A percentile compares a stretch with the other conserved stretches of the same genome.
Evolutionary conservation across 2,113 vertebrate species (phyloP).

Genomic region (Arizona elegans): DNA sequence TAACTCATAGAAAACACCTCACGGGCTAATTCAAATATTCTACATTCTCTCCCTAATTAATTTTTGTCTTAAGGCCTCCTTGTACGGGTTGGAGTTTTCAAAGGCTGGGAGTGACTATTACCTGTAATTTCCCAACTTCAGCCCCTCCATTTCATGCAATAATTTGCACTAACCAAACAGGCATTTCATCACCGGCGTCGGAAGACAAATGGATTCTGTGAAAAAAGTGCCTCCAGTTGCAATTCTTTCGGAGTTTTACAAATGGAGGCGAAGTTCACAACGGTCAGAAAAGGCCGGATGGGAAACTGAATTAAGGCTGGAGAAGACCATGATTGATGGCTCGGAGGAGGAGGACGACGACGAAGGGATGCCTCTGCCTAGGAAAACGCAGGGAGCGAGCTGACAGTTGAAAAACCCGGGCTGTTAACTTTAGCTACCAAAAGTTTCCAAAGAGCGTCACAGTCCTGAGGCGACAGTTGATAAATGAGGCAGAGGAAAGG

Average conservation of each 20-base stretch:
- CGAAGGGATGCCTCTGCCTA: not conserved
- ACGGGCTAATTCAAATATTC: not conserved
- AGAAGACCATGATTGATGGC: not conserved
- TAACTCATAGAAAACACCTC: conserved; percentile 7
- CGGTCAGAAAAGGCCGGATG: not conserved
- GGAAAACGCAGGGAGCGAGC: not conserved
- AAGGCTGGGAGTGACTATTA: not conserved
- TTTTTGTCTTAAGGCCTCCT: not conserved
- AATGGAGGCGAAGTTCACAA: not conserved
- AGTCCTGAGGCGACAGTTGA: not conserved
- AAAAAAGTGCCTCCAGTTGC: not conserved
- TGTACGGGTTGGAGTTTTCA: not conserved
- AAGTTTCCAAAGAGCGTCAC: not conserved
- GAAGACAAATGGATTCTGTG: not conserved
- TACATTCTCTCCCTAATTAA: not conserved
- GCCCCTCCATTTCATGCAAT: not conserved
- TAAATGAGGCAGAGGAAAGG: not conserved
- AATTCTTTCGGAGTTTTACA: not conserved
- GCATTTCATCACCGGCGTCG: not conserved
- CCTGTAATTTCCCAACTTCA: not conserved
- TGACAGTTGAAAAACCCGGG: not conserved
- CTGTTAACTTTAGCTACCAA: not conserved
- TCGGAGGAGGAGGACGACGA: not conserved
- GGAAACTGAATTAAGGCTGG: not conserved
- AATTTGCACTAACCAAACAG: not conserved